Conservation (phyloP, 2,113 vertebrate species). For the Zosterops pallidus region DNA sequence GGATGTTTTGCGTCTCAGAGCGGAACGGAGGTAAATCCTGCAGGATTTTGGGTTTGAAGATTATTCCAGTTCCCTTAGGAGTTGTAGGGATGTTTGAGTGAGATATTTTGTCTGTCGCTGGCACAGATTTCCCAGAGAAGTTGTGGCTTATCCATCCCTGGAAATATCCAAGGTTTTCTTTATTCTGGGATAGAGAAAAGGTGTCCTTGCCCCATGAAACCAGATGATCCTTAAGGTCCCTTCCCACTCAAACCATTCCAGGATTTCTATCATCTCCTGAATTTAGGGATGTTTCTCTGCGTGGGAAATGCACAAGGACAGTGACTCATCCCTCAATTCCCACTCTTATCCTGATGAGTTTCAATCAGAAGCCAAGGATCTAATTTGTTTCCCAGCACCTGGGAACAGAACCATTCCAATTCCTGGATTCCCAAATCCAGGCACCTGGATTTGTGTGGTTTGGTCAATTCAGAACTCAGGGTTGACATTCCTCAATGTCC, state of each 20-base stretch:
- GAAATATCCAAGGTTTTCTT: not conserved
- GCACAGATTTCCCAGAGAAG: not conserved
- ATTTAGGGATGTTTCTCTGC: not conserved
- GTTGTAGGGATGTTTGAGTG: not conserved
- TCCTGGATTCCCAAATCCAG: not conserved
- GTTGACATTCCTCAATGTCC: not conserved
- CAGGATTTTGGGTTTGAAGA: not conserved
- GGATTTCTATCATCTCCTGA: fast-evolving
- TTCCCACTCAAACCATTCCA: not conserved
- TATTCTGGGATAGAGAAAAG: too few species aligned
- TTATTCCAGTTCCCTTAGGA: not conserved
- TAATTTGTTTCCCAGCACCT: not conserved
- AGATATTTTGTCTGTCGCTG: too few species aligned
- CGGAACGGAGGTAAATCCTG: fast-evolving
- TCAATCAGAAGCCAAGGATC: not conserved
- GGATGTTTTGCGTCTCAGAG: not conserved
- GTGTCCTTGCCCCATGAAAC: not conserved
- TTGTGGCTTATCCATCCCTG: not conserved
- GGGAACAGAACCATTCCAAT: not conserved
- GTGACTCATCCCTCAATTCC: not conserved
- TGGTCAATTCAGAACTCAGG: not conserved
- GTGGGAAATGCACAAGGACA: not conserved
- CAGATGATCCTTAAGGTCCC: too few species aligned
- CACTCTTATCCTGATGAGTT: not conserved
- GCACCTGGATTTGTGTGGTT: not conserved